phyloP scores from a whole-genome alignment of 2,888 invertebrate genomes.

The Hypolimnas misippus region DNA sequence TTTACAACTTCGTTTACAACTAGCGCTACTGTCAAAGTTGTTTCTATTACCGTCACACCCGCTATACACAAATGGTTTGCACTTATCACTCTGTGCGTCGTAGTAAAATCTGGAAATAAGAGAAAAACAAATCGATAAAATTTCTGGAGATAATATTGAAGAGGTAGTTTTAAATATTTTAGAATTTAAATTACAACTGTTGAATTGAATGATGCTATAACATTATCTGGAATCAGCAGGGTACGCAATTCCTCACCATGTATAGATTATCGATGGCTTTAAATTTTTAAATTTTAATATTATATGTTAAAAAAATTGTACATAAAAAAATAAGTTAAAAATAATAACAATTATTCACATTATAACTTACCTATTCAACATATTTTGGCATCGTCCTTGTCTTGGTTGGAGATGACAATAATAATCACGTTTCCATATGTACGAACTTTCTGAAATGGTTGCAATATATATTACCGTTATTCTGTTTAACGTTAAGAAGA shows the following conservation, averaged over 20 bases:
- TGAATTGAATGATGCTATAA: background rate
- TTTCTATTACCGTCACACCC: slow-evolving; percentile 65
- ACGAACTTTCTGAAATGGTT: slow-evolving; percentile 47
- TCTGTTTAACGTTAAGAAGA: too few species aligned
- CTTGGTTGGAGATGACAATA: slow-evolving; percentile 64
- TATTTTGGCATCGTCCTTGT: slow-evolving; percentile 52
- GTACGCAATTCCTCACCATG: too few species aligned
- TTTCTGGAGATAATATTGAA: background rate
- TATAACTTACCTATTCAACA: slow-evolving; percentile 43
- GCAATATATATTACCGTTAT: too few species aligned
- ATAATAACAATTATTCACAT: too few species aligned
- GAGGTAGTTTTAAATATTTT: background rate
- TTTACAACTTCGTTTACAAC: slow-evolving; percentile 62
- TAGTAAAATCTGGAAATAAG: slow-evolving; percentile 62
- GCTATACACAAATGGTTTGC: slow-evolving; percentile 54
- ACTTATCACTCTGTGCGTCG: slow-evolving; percentile 54
- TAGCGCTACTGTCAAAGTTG: slow-evolving; percentile 53
- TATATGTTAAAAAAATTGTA: too few species aligned
- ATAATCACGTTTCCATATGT: slow-evolving; percentile 62
- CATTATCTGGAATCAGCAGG: slow-evolving; percentile 35
- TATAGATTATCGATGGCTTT: too few species aligned
- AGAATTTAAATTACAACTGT: background rate
- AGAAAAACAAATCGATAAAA: too few species aligned
- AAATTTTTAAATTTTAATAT: too few species aligned
- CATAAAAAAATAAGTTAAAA: too few species aligned